Base-by-base conservation (phyloP, 2,113 vertebrate genomes). In the Ancistrus triradiatus region DNA sequence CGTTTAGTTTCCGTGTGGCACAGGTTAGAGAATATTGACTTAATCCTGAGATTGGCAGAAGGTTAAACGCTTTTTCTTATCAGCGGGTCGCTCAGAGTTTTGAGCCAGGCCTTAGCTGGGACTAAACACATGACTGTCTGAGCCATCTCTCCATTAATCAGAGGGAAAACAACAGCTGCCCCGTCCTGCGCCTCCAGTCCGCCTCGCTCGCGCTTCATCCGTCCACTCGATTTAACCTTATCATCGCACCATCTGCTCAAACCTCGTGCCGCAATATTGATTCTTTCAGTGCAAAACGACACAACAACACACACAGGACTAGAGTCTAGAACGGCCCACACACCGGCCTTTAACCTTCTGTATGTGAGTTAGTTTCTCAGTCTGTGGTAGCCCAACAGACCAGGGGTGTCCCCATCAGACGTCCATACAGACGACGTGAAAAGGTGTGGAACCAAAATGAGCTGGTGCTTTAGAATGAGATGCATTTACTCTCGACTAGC, bases 41-140 rank as follows among this genome's bases (percentile, higher is more conserved):
- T 51, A 15, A 33, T 27, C 14, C 7, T 9, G 6, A 79, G 84
- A 84, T 68, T 81, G 81, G 65, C 77, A 77, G 74, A 33, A 77
- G 77, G 76, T 79, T 83, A 79, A 84, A 77, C 60, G 50, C 59
- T n/a, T 62, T 59, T 52, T 68, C 51, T 83, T 84, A 84, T 83
- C 80, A 60, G 55, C 53, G 50, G 69, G 70, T 51, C 59, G 24
- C 37, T 63, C 72, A 46, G 52, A 66, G 71, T 53, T 52, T 60
- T 79, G 66, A 72, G 65, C 38, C 68, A 43, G 56, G 49, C 60
- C 3, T 35, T 43, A 68, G 53, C 43, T 35, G 62, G 68, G 25
- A 27, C 56, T 43, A 60, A 74, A 64, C 58, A 50, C 7, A 38
- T 48, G 13, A 14, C 25, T 3, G 70, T 28, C 61, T 51, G 25